These are phyloP conservation scores for Lepidurus apus DNA, from an alignment of 1,140 invertebrate genomes.

Conservation along the genomic window DNA sequence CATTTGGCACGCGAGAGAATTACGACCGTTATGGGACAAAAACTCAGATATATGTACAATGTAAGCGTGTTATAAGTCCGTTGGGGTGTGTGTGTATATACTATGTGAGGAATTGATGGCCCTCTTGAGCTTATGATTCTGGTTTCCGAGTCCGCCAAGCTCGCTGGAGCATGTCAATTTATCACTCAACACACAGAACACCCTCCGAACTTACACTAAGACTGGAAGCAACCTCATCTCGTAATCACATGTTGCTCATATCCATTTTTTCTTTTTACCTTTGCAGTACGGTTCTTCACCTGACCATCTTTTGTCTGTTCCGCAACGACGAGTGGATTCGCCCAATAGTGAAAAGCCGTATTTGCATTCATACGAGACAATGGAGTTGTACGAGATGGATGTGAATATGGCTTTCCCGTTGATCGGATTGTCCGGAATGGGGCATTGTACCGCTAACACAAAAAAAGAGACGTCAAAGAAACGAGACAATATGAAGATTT, in stretches of 20 bases:
- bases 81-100: not conserved
- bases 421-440: constrained; percentile 75
- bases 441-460: constrained; percentile 71
- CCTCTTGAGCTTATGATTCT: not conserved
- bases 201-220: not conserved
- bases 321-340: constrained; percentile 74
- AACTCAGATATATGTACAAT: not conserved
- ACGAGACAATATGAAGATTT: not conserved
- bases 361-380: constrained; percentile 87
- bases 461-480: constrained; percentile 1
- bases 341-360: constrained; percentile 86
- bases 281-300: constrained; percentile 78
- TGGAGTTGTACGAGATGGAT: constrained; percentile 87
- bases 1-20: too few species aligned
- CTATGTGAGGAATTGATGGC: too few species aligned
- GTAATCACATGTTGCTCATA: constrained; percentile 22
- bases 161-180: constrained; percentile 23
- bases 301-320: constrained; percentile 82
- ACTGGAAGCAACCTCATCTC: not conserved
- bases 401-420: constrained; percentile 87
- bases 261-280: constrained; percentile 50
- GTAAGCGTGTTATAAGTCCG: not conserved
- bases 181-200: not conserved
- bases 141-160: not conserved
- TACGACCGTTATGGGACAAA: too few species aligned